phyloP scores from a whole-genome alignment of 2,888 invertebrate genomes.

The Neoscelio sp. region DNA sequence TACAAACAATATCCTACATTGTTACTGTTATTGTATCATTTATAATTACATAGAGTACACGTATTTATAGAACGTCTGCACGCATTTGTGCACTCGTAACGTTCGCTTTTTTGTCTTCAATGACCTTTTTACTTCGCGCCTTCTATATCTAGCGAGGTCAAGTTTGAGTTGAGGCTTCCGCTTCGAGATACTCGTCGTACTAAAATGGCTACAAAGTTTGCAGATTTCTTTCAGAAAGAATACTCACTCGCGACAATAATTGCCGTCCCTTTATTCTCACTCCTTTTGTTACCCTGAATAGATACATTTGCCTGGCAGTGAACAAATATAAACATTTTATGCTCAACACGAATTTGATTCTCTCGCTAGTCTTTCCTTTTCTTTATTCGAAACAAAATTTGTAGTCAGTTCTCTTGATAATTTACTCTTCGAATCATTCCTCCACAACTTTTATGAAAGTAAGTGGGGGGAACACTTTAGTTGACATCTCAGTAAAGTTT shows the following conservation, averaged over 20 bases:
- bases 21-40: constrained; percentile 42
- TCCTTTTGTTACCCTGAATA: constrained; percentile 3
- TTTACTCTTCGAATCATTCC: background rate
- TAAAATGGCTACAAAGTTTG: constrained; percentile 41
- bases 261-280: constrained; percentile 29
- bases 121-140: constrained; percentile 40
- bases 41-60: constrained; percentile 63
- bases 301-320: background rate
- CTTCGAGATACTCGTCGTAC: constrained; percentile 22
- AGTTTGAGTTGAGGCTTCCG: constrained; percentile 60
- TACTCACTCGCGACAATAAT: constrained; percentile 13
- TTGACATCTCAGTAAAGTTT: constrained; percentile 55
- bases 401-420: no score
- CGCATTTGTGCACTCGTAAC: constrained; percentile 39
- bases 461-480: background rate
- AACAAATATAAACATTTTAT: constrained; percentile 1
- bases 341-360: constrained; percentile 30
- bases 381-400: background rate
- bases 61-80: constrained; percentile 61
- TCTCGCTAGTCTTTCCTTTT: background rate
- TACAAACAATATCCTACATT: constrained; percentile 66
- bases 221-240: constrained; percentile 31
- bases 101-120: constrained; percentile 20
- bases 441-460: background rate
- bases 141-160: constrained; percentile 51